These are phyloP conservation scores for Pelochelys cantorii DNA, from an alignment of 2,797 vertebrate genomes.

Conservation along the genomic window DNA sequence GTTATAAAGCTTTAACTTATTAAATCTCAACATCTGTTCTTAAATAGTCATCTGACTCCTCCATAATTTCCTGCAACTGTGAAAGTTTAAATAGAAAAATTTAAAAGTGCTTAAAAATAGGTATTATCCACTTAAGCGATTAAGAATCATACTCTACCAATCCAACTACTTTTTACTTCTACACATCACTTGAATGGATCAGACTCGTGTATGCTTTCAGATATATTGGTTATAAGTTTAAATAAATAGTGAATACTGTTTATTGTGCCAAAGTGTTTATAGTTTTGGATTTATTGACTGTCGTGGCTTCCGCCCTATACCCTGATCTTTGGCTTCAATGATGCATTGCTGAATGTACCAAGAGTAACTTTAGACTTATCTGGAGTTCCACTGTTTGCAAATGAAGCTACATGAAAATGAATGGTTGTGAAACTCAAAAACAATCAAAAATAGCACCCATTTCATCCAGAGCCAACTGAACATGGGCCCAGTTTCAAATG, in stretches of 20 bases:
- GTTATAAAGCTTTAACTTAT: not conserved
- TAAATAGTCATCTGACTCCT: not conserved
- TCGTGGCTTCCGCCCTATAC: not conserved
- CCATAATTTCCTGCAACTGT: not conserved
- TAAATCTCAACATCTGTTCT: not conserved
- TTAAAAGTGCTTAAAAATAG: not conserved
- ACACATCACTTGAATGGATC: slow-evolving; percentile 39
- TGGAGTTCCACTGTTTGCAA: slow-evolving; percentile 14
- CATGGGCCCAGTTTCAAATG: slow-evolving; percentile 34
- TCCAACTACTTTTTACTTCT: not conserved
- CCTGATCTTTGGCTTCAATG: slow-evolving; percentile 12
- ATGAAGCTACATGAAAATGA: slow-evolving; percentile 53
- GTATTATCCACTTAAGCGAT: not conserved
- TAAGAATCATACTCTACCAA: not conserved
- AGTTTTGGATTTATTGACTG: slow-evolving; percentile 54
- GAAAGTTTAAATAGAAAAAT: not conserved
- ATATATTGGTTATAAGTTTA: slow-evolving; percentile 42
- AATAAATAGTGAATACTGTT: slow-evolving; percentile 27
- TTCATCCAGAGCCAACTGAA: slow-evolving; percentile 47
- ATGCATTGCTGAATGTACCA: slow-evolving; percentile 45
- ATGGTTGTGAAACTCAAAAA: slow-evolving; percentile 54
- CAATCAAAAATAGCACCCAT: slow-evolving; percentile 27
- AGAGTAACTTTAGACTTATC: slow-evolving; percentile 36
- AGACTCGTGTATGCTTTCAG: slow-evolving; percentile 15
- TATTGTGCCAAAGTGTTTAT: slow-evolving; percentile 48